Conservation (phyloP, 2,113 vertebrate genomes). For the Cyprinodon brontotheroides region DNA sequence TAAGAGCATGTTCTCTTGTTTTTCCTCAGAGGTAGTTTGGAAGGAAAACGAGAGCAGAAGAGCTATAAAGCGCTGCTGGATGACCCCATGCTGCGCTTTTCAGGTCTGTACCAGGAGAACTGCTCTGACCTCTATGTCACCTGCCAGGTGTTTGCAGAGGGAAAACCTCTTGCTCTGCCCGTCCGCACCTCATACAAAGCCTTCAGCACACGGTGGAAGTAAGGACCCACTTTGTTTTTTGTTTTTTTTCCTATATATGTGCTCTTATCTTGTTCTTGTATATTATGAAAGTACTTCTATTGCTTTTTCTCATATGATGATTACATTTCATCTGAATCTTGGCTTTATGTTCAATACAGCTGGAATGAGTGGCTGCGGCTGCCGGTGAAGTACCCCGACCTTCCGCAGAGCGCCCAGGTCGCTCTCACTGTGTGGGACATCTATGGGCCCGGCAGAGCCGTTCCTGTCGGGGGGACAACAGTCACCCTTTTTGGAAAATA, state of each 20-base stretch:
- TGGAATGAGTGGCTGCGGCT: slow-evolving; percentile 98
- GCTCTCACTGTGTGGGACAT: slow-evolving; percentile 97
- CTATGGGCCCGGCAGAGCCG: slow-evolving; percentile 92
- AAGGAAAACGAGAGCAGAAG: slow-evolving; percentile 96
- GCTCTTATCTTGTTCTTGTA: too few relatives aligned
- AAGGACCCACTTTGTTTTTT: slow-evolving; percentile 67
- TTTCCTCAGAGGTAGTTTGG: slow-evolving; percentile 88
- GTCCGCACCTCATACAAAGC: slow-evolving; percentile 97
- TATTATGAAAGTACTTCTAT: not conserved
- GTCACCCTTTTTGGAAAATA: slow-evolving; percentile 98
- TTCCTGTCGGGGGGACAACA: slow-evolving; percentile 94
- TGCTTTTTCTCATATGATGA: not conserved
- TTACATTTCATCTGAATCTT: not conserved
- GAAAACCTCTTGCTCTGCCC: slow-evolving; percentile 93
- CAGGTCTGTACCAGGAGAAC: slow-evolving; percentile 94
- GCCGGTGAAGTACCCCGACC: slow-evolving; percentile 95
- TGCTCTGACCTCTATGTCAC: slow-evolving; percentile 98
- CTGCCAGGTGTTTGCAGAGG: slow-evolving; percentile 97
- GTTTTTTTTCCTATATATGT: not conserved
- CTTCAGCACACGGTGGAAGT: slow-evolving; percentile 99
- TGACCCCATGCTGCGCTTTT: slow-evolving; percentile 96
- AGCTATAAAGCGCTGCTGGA: slow-evolving; percentile 94
- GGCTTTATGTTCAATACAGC: slow-evolving; percentile 66
- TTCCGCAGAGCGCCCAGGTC: slow-evolving; percentile 94
- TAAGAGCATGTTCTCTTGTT: not conserved